Conservation (phyloP, 2,797 vertebrate genomes). For the Triplophysa yarkandensis region DNA sequence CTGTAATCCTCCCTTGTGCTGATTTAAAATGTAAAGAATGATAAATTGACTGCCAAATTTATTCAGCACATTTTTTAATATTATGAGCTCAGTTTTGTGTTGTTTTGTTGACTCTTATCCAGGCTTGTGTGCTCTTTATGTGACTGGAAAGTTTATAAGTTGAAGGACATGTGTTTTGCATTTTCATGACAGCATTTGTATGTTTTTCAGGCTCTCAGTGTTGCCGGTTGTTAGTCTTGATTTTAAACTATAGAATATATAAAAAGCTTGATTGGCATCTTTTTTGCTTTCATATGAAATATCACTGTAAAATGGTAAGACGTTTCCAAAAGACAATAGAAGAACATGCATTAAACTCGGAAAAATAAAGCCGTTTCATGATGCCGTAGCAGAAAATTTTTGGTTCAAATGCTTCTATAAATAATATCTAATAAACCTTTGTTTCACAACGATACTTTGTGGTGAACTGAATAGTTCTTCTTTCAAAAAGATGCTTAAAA, state of each 20-base stretch:
- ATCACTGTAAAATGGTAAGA: background rate
- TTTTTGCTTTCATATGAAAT: background rate
- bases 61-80: constrained; percentile 52
- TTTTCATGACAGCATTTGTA: background rate
- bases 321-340: no score
- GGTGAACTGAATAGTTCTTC: no score
- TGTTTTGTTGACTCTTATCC: constrained; percentile 36
- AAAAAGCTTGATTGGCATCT: background rate
- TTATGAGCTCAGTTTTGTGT: constrained; percentile 54
- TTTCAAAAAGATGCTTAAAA: background rate
- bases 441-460: no score
- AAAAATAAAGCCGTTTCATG: no score
- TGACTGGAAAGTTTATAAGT: constrained; percentile 8
- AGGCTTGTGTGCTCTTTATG: constrained; percentile 16
- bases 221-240: background rate
- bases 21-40: constrained; percentile 56
- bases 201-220: background rate
- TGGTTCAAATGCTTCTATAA: no score
- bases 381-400: no score
- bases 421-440: no score
- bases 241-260: background rate
- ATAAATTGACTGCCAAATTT: constrained; percentile 65
- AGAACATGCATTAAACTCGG: no score
- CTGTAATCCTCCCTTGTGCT: constrained; percentile 50
- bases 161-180: background rate